Conservation (phyloP, 2,113 vertebrate species). For the Panthera uncia region DNA sequence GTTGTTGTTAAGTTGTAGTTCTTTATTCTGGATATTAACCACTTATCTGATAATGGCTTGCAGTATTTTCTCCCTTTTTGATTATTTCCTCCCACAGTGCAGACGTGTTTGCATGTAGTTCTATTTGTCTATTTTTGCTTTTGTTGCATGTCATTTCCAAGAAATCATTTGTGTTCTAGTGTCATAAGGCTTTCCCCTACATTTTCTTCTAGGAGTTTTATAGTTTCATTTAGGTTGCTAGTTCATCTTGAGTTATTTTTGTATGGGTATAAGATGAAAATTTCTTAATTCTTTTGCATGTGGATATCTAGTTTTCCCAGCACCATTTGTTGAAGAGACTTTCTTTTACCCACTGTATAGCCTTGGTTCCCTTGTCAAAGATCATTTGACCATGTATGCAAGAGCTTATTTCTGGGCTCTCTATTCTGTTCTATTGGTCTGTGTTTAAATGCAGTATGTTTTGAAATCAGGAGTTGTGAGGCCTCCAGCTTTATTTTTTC, state of each 20-base stretch:
- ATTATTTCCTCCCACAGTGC: not conserved
- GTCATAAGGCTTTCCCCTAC: not conserved
- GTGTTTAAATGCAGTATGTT: not conserved
- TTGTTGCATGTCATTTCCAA: not conserved
- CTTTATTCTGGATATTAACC: not conserved
- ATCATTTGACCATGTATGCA: not conserved
- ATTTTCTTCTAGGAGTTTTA: not conserved
- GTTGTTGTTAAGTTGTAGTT: not conserved
- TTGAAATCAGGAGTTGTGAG: not conserved
- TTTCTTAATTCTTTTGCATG: not conserved
- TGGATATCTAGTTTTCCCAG: not conserved
- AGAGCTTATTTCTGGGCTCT: not conserved
- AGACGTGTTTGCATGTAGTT: not conserved
- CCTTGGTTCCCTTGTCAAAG: not conserved
- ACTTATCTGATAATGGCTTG: not conserved
- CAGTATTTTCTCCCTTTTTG: not conserved
- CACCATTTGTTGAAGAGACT: not conserved
- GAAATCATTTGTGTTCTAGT: not conserved
- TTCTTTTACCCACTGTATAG: not conserved
- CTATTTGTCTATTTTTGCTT: not conserved
- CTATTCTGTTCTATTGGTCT: not conserved
- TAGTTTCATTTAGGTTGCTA: not conserved
- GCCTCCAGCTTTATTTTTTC: not conserved
- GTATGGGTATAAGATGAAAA: not conserved
- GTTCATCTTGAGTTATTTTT: not conserved